A percentile compares a stretch with the other conserved stretches of the same genome.
Conservation (phyloP, 23 tunicate species). For the Trididemnum nubilum region DNA sequence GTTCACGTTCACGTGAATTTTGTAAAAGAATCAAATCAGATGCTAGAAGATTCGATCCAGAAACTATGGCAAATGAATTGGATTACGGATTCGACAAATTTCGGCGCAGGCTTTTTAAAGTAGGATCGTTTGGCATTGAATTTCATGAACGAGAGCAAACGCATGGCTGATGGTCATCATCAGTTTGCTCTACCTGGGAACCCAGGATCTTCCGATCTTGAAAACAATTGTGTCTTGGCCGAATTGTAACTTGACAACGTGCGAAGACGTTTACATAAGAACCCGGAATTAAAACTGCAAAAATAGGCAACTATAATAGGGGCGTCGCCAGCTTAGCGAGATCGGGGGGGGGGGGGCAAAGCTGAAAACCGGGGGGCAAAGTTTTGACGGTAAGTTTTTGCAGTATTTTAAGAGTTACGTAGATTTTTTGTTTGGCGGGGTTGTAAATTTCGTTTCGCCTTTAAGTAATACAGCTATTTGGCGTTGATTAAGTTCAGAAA, state of each 20-base stretch:
- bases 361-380: too few species aligned
- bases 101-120: not conserved
- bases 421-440: too few species aligned
- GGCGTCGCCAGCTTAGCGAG: too few species aligned
- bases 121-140: not conserved
- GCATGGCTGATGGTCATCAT: not conserved
- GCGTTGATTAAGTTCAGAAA: too few species aligned
- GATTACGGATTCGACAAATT: not conserved
- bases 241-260: not conserved
- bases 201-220: not conserved
- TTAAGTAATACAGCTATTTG: too few species aligned
- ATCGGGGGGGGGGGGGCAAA: too few species aligned
- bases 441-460: too few species aligned
- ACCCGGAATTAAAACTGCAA: not conserved
- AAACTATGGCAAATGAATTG: not conserved
- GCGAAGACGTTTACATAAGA: not conserved
- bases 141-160: not conserved
- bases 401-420: too few species aligned
- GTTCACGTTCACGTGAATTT: not conserved
- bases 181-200: not conserved
- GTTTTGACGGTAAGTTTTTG: too few species aligned
- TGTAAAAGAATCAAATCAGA: not conserved
- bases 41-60: not conserved
- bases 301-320: not conserved
- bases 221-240: not conserved